These are phyloP conservation scores for Discoglossus pictus DNA, from an alignment of 2,797 vertebrate species.

Conservation along the genomic window DNA sequence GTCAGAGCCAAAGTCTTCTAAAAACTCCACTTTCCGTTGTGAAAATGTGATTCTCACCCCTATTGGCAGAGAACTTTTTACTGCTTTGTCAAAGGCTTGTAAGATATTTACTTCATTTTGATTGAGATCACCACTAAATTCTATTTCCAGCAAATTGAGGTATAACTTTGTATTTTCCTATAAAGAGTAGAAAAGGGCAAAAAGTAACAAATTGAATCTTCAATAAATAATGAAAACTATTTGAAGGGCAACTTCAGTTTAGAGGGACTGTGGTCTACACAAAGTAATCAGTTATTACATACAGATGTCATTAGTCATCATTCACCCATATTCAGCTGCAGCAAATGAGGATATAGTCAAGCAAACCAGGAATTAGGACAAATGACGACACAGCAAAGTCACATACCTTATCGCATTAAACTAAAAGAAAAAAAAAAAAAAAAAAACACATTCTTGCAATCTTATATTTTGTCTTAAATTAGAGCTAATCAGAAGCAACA, in stretches of 20 bases:
- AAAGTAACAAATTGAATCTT: too few relatives aligned
- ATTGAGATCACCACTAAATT: constrained; percentile 87
- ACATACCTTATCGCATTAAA: too few relatives aligned
- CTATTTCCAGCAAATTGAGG: constrained; percentile 93
- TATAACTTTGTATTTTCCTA: constrained; percentile 92
- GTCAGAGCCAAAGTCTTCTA: constrained; percentile 95
- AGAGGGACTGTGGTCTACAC: constrained; percentile 79
- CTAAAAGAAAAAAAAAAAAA: too few relatives aligned
- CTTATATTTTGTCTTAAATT: too few relatives aligned
- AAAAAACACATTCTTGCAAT: too few relatives aligned
- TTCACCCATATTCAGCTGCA: constrained; percentile 41
- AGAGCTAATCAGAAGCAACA: too few relatives aligned
- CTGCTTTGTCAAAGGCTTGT: constrained; percentile 88
- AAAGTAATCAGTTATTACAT: constrained; percentile 56
- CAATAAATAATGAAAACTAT: background rate
- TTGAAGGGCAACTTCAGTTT: constrained; percentile 72
- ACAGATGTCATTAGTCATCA: constrained; percentile 69
- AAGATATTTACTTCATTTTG: constrained; percentile 91
- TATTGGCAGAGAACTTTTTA: constrained; percentile 81
- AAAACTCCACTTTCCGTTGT: constrained; percentile 95
- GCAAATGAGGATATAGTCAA: too few relatives aligned
- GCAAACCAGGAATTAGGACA: too few relatives aligned
- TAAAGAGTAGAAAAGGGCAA: constrained; percentile 8
- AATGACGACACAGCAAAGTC: too few relatives aligned
- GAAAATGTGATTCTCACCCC: constrained; percentile 90